These are phyloP conservation scores for Anthopleura xanthogrammica DNA, from an alignment of 92 coral and sea anemone genomes.

Conservation along the genomic window DNA sequence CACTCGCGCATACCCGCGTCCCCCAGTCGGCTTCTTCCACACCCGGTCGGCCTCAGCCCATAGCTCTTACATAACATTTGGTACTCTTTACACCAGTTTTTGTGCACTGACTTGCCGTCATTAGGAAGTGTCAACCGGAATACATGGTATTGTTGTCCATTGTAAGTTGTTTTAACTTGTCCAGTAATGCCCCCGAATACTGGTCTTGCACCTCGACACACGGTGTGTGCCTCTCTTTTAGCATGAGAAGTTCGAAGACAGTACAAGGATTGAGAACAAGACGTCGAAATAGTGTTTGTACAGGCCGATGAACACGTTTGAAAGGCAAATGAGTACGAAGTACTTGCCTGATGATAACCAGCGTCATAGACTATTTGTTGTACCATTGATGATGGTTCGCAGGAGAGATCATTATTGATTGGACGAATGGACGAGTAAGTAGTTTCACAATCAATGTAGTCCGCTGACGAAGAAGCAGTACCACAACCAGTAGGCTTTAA, in stretches of 20 bases:
- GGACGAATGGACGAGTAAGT: constrained; percentile 33
- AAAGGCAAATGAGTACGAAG: constrained; percentile 26
- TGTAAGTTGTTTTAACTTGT: neutral
- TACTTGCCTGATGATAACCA: constrained; percentile 2
- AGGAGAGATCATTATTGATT: constrained; percentile 9
- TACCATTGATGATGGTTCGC: constrained; percentile 2
- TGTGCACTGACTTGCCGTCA: constrained; percentile 39
- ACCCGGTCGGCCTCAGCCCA: constrained; percentile 43
- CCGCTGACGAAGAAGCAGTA: neutral
- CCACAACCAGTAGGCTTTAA: constrained; percentile 60
- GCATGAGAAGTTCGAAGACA: neutral
- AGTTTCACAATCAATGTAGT: constrained; percentile 1
- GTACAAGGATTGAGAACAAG: neutral
- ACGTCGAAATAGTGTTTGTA: constrained; percentile 16
- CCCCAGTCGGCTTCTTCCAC: constrained; percentile 25
- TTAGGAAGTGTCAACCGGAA: constrained; percentile 38
- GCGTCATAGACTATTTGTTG: neutral
- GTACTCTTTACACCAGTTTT: constrained; percentile 65
- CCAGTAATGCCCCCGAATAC: neutral
- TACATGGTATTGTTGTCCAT: constrained; percentile 33
- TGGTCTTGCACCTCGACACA: constrained; percentile 26
- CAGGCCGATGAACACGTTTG: constrained; percentile 14
- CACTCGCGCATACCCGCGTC: constrained; percentile 13
- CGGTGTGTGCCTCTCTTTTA: constrained; percentile 26
- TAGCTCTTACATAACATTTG: constrained; percentile 38